These are phyloP conservation scores for Drosophila virilis DNA, from an alignment of 1,140 invertebrate species.

Conservation along the genomic window DNA sequence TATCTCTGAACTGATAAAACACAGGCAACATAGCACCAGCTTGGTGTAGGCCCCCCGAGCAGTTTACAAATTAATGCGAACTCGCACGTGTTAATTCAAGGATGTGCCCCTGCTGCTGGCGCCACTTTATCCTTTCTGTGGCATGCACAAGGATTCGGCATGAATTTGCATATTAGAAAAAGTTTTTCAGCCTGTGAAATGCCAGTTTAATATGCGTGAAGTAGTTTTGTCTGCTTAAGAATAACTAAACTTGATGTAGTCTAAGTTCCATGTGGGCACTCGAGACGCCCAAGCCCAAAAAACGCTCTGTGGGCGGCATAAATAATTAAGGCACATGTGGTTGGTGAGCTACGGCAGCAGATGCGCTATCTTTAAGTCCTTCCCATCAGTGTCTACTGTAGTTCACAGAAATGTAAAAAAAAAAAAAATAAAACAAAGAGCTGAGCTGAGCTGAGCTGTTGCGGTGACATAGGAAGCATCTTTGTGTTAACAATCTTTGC, in stretches of 20 bases:
- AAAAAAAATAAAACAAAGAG: neutral
- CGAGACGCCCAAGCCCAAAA: neutral
- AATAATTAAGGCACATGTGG: conserved; percentile 63
- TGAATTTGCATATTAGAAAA: conserved; percentile 82
- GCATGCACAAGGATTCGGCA: conserved; percentile 51
- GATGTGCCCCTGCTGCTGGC: conserved; percentile 55
- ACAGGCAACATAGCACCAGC: neutral
- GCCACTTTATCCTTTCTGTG: conserved; percentile 53
- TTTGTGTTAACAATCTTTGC: too few species aligned
- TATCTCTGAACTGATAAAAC: conserved; percentile 10
- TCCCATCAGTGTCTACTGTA: neutral
- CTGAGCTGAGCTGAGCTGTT: too few species aligned
- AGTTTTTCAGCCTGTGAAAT: conserved; percentile 76
- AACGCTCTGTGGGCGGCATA: conserved; percentile 63
- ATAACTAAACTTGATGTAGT: conserved; percentile 67
- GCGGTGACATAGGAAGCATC: too few species aligned
- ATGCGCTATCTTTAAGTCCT: conserved; percentile 4
- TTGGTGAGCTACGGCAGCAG: conserved; percentile 29
- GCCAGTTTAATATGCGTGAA: conserved; percentile 82
- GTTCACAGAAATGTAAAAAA: neutral
- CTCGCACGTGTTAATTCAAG: conserved; percentile 82
- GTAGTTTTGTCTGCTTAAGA: conserved; percentile 71
- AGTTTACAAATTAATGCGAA: conserved; percentile 80
- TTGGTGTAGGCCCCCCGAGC: conserved; percentile 43
- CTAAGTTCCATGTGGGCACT: conserved; percentile 46